Evolutionary conservation across 2,113 vertebrate species (phyloP).

Genomic region (Epinephelus cyanopodus): DNA sequence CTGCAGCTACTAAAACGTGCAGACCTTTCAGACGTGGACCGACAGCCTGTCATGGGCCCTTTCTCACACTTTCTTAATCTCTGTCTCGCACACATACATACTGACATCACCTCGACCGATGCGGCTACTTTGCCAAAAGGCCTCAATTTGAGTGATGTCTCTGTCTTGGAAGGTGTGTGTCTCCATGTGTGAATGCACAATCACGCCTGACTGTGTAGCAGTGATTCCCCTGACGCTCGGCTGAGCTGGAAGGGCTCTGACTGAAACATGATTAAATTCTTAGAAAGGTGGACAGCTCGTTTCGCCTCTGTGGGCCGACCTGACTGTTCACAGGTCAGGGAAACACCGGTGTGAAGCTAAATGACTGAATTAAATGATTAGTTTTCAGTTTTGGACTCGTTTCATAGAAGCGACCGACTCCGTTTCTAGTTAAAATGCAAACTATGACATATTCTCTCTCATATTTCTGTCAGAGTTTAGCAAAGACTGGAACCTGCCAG

Average conservation of each 20-base stretch:
- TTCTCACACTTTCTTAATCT: conserved; percentile 12
- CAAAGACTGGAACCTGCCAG: not conserved
- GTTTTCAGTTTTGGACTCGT: not conserved
- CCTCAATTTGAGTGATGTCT: conserved; percentile 16
- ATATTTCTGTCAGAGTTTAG: not conserved
- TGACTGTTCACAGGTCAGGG: not conserved
- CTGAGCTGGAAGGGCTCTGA: not conserved
- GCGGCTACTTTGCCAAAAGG: conserved; percentile 28
- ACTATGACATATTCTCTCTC: too few relatives aligned
- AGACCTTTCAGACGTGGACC: conserved; percentile 62
- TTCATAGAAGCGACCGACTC: conserved; percentile 5
- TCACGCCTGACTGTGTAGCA: conserved; percentile 1
- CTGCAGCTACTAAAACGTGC: conserved; percentile 50
- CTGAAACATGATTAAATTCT: conserved; percentile 6
- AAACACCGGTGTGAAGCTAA: not conserved
- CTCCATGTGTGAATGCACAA: conserved; percentile 24
- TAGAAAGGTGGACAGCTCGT: not conserved
- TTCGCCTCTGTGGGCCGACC: not conserved
- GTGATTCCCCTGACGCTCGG: conserved; percentile 10
- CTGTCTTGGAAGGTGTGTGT: conserved; percentile 9
- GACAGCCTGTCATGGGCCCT: conserved; percentile 39
- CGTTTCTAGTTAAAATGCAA: too few relatives aligned
- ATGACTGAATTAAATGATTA: conserved; percentile 26
- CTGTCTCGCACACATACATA: conserved; percentile 14
- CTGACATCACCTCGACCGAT: conserved; percentile 19